Evolutionary conservation across 1,140 invertebrate species (phyloP).

Genomic region (Nilaparvata lugens): DNA sequence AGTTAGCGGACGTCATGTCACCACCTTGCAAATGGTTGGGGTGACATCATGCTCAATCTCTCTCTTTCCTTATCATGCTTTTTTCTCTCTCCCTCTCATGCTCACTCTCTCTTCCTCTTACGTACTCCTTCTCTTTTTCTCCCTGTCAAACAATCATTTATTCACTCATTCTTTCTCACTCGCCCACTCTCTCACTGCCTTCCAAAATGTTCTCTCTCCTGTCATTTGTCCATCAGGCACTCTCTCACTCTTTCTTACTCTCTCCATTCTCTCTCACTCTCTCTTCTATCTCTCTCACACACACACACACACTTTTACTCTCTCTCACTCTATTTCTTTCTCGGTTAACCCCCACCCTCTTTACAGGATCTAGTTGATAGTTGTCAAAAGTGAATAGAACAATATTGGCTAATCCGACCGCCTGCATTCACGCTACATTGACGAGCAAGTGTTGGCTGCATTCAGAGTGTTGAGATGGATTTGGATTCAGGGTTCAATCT

Average conservation of each 20-base stretch:
- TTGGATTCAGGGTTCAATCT: no score
- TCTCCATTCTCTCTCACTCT: not conserved
- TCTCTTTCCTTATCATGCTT: not conserved
- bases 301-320: not conserved
- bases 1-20: not conserved
- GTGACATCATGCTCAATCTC: not conserved
- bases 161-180: no score
- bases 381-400: not conserved
- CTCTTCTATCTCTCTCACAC: not conserved
- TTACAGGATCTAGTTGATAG: no score
- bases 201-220: no score
- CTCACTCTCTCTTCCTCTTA: not conserved
- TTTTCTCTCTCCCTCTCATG: not conserved
- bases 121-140: not conserved
- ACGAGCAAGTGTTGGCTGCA: not conserved
- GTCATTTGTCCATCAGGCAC: not conserved
- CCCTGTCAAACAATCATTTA: no score
- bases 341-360: no score
- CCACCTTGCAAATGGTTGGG: constrained; percentile 2
- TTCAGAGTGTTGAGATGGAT: no score
- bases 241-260: not conserved
- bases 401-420: not conserved
- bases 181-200: no score
- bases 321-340: no score
- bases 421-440: not conserved